Evolutionary conservation across 1,140 invertebrate genomes (phyloP).

Genomic region (Coenobita brevimanus): DNA sequence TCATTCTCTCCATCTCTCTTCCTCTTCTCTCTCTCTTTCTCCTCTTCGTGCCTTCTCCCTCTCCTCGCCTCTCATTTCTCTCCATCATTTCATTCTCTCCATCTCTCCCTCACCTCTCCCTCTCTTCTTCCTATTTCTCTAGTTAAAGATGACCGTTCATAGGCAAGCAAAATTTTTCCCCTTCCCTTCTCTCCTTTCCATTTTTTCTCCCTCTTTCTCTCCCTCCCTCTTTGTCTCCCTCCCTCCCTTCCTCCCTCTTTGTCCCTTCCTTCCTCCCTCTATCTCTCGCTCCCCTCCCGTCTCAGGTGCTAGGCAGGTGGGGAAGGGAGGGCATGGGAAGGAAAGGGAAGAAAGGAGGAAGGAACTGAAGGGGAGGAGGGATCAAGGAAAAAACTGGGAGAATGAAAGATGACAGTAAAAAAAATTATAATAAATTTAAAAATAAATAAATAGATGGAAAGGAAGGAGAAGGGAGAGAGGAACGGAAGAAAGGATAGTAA

Average conservation of each 20-base stretch:
- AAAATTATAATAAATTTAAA: no score
- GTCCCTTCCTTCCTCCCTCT: not conserved
- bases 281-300: not conserved
- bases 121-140: not conserved
- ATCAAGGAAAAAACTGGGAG: constrained; percentile 21
- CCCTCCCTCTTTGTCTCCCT: not conserved
- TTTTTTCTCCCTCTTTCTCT: not conserved
- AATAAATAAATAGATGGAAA: no score
- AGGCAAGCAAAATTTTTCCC: not conserved
- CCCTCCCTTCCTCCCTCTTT: not conserved
- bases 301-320: not conserved
- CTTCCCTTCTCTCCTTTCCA: not conserved
- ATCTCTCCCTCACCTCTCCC: not conserved
- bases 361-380: no score
- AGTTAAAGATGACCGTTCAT: not conserved
- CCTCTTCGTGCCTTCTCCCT: not conserved
- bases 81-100: not conserved
- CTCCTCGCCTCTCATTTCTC: not conserved
- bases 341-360: not conserved
- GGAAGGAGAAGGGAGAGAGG: no score
- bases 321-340: not conserved
- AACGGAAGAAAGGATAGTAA: no score
- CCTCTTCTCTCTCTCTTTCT: not conserved
- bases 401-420: no score
- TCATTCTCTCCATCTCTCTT: not conserved